Evolutionary conservation across 2,113 vertebrate species (phyloP), one percentile per base, ranked within the genome.

Genomic region (Shinisaurus crocodilurus): DNA sequence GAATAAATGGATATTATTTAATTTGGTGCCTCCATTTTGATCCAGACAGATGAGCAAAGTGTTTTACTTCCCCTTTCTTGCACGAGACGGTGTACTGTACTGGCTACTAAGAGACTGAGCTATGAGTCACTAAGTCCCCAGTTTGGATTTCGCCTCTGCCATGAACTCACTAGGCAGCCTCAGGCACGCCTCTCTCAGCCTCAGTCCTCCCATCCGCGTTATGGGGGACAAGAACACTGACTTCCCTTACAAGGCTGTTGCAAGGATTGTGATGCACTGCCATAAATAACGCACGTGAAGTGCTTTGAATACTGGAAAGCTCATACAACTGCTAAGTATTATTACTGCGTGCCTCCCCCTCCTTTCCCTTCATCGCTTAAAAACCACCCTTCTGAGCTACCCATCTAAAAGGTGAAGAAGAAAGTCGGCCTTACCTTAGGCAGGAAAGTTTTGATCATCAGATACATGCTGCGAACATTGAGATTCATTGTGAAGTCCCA

Each of bases 401-500:
- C 50, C 48, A 50, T 48, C n/a, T 60, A 23, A 63, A 85, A 40
- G 15, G 13, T n/a, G 2, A 9, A 80, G 45, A 0, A 0, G 5
- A 5, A 54, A 57, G 12, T 2, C 32, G 45, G 9, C 8, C 93
- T 97, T 95, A 98, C 99, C 97, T 99, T 98, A 15, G 99, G 99
- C 91, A 99, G 98, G 95, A 99, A 99, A 0, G 98, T 97, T 93
- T 97, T 99, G 96, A 97, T 98, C 98, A 99, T 99, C 76, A 99
- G 96, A 94, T 98, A 99, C 98, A 99, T 99, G 98, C 99, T 99
- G 84, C 96, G 97, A 86, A 99, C 94, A 1, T 99, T 99, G 90
- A 99, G 94, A 25, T 98, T 98, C 99, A 99, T 99, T 0, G 98
- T 98, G 92, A 99, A 99, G 93, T 99, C 97, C 99, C 99, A 99